Base-by-base conservation (phyloP, 1,140 invertebrate genomes). In the Heliconius eleuchia region DNA sequence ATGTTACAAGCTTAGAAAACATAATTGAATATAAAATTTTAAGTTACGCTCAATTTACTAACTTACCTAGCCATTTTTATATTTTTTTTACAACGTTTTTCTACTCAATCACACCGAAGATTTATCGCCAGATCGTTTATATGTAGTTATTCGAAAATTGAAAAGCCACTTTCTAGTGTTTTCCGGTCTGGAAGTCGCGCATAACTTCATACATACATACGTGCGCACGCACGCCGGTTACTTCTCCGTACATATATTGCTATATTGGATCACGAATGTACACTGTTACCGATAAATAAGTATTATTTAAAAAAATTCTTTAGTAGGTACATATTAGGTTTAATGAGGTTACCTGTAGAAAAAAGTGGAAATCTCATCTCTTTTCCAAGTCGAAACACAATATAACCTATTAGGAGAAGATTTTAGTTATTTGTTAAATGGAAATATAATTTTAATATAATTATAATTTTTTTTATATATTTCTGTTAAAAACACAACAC, bases 131-230 rank as follows among this genome's bases (percentile, higher is more conserved):
- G 73, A 86, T 85, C 84, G 84, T 86, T 89, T 89, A 89, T 91
- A 92, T 91, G 90, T 88, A 91, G 92, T 85, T 92, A 93, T 94
- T 92, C 86, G 90, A 84, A 88, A 91, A 92, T 91, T 90, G 91
- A 92, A 93, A 94, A 93, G 91, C 89, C 88, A 94, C 92, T 94
- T 94, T 94, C 92, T 94, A 94, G 85, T 82, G 89, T 92, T 93
- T 94, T 93, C 91, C 92, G 92, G 92, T 94, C 92, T 91, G 92
- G 84, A 92, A 91, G 88, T 77, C 85, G 83, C 85, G 89, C 90
- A 93, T 93, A 88, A 84, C 89, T 92, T 86, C 89, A 86, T 89
- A 84, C 66, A 52, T 74, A 76, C 34, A 37, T 37, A 37, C 34
- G 34, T 37, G 73, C 71, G 79, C 75, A 76, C 71, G 79, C 74